phyloP scores from a whole-genome alignment of 2,113 vertebrate genomes.

The Podarcis muralis region DNA sequence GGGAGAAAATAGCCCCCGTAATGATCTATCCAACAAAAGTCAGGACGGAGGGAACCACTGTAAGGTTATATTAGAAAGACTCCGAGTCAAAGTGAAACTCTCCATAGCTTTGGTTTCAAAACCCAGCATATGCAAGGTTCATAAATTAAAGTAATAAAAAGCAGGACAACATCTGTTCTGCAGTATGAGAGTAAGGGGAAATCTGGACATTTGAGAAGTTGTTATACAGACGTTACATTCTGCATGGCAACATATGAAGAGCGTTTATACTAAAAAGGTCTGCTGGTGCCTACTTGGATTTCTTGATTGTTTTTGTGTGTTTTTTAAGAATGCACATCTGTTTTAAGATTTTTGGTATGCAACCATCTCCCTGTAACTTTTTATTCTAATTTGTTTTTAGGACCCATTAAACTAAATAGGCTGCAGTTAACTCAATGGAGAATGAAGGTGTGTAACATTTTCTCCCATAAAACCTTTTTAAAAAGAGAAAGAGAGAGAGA shows the following conservation, averaged over 20 bases:
- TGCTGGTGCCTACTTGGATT: conserved; percentile 48
- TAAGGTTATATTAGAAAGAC: conserved; percentile 5
- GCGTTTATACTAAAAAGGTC: conserved; percentile 51
- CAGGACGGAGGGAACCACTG: not conserved
- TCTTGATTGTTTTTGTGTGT: conserved; percentile 2
- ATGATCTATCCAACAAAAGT: not conserved
- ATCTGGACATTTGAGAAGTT: conserved; percentile 62
- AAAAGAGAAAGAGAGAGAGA: too few relatives aligned
- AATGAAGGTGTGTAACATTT: not conserved
- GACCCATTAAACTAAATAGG: conserved; percentile 36
- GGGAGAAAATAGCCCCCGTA: conserved; percentile 23
- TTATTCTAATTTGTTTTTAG: conserved; percentile 38
- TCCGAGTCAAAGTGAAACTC: conserved; percentile 22
- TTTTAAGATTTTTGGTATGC: not conserved
- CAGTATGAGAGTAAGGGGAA: conserved; percentile 35
- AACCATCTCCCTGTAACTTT: not conserved
- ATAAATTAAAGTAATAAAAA: conserved; percentile 66
- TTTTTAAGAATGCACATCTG: conserved; percentile 47
- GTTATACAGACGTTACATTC: conserved; percentile 41
- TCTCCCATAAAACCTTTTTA: not conserved
- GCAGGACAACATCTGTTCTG: conserved; percentile 66
- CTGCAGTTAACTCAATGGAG: conserved; percentile 11
- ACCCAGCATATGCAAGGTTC: conserved; percentile 49
- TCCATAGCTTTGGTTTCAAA: conserved; percentile 36
- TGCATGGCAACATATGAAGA: conserved; percentile 46